These are phyloP conservation scores for Globodera ellingtonae DNA, from an alignment of 1,140 invertebrate species.

Conservation along the genomic window DNA sequence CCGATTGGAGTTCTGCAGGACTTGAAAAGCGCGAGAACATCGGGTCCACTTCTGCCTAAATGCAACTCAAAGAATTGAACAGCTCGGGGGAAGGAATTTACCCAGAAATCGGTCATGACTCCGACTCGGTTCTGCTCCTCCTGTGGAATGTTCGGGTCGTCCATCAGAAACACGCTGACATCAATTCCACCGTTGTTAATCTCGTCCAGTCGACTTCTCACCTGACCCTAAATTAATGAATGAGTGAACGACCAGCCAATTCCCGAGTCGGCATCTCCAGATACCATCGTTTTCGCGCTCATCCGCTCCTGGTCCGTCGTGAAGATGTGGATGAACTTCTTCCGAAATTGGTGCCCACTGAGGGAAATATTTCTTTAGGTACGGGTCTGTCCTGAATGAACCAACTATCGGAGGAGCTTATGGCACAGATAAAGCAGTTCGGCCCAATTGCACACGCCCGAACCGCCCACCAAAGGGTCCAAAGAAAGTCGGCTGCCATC, in stretches of 20 bases:
- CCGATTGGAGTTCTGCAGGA: slow-evolving; percentile 24
- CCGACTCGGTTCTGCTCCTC: not conserved
- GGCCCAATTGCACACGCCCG: slow-evolving; percentile 38
- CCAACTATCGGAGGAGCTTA: slow-evolving; percentile 30
- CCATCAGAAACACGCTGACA: slow-evolving; percentile 33
- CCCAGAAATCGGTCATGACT: not conserved
- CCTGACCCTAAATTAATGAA: slow-evolving; percentile 29
- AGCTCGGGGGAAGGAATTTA: not conserved
- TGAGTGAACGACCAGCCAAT: no score
- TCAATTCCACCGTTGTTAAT: slow-evolving; percentile 29
- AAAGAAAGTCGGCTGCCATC: slow-evolving; percentile 15
- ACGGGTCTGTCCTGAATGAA: not conserved
- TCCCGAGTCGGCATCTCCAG: no score
- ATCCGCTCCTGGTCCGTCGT: slow-evolving; percentile 34
- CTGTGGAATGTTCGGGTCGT: slow-evolving; percentile 13
- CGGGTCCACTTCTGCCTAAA: slow-evolving; percentile 32
- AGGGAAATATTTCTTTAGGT: no score
- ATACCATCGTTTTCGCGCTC: slow-evolving; percentile 25
- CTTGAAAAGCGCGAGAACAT: slow-evolving; percentile 9
- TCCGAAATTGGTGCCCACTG: slow-evolving; percentile 14
- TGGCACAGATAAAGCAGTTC: slow-evolving; percentile 41
- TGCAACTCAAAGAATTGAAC: not conserved
- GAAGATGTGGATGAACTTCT: slow-evolving; percentile 31
- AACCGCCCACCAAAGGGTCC: slow-evolving; percentile 25
- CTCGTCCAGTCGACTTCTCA: slow-evolving; percentile 29